Conservation (phyloP, 2,797 vertebrate species). For the Scolopax rusticola region DNA sequence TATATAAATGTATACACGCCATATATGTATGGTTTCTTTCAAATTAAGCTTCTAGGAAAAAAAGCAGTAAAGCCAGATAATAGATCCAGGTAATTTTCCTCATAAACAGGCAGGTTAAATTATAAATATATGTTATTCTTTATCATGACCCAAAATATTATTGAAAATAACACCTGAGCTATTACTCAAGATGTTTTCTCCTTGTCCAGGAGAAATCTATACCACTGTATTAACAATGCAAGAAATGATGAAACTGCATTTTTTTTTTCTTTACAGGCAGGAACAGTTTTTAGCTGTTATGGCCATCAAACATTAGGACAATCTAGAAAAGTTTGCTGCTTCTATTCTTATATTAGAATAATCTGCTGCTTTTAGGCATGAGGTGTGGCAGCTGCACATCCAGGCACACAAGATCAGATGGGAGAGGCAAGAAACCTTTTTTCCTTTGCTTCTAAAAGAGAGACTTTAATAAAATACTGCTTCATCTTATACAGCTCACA, state of each 20-base stretch:
- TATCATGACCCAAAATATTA: not conserved
- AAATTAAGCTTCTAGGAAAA: not conserved
- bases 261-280: not conserved
- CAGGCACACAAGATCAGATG: not conserved
- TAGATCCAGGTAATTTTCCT: not conserved
- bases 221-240: not conserved
- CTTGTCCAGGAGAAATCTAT: not conserved
- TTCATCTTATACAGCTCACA: not conserved
- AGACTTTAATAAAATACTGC: not conserved
- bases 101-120: not conserved
- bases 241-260: not conserved
- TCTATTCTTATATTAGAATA: too few species aligned
- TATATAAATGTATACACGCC: fast-evolving
- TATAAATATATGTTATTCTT: not conserved
- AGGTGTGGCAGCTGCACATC: fast-evolving
- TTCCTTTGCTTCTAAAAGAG: not conserved
- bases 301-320: not conserved
- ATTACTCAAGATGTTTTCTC: not conserved
- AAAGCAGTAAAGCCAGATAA: not conserved
- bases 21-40: not conserved
- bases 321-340: not conserved
- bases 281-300: not conserved
- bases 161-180: not conserved
- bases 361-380: not conserved
- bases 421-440: not conserved